Evolutionary conservation across 2,888 invertebrate genomes (phyloP).

Genomic region (Cenopis cana): DNA sequence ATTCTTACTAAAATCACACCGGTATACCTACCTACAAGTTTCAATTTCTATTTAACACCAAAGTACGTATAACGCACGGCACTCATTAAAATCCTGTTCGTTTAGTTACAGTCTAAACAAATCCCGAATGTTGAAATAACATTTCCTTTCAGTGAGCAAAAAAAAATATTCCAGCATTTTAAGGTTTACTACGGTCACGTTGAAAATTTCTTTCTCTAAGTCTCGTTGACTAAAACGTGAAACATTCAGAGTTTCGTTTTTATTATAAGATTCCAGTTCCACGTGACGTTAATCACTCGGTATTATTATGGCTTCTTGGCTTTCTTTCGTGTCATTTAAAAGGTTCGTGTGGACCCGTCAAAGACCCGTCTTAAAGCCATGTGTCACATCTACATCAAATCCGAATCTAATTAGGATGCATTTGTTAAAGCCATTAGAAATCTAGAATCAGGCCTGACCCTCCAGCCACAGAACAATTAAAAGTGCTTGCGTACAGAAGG

Average conservation of each 20-base stretch:
- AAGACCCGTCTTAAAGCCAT: not conserved
- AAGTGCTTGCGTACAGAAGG: no score
- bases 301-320: conserved; percentile 5
- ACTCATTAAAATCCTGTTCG: not conserved
- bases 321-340: conserved; percentile 5
- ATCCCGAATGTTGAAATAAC: not conserved
- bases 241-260: conserved; percentile 4
- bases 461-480: no score
- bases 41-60: no score
- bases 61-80: no score
- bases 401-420: not conserved
- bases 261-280: not conserved
- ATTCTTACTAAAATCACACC: no score
- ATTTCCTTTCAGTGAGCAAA: not conserved
- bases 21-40: no score
- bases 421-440: not conserved
- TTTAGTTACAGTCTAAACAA: no score
- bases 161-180: not conserved
- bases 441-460: not conserved
- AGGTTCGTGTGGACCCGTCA: no score
- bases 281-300: conserved; percentile 9
- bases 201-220: not conserved
- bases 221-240: conserved; percentile 25
- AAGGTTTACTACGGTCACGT: conserved; percentile 8
- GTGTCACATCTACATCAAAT: not conserved